Evolutionary conservation across 2,888 invertebrate species (phyloP), one percentile per base, ranked within the genome.

Genomic region (Hyppa rectilinea): DNA sequence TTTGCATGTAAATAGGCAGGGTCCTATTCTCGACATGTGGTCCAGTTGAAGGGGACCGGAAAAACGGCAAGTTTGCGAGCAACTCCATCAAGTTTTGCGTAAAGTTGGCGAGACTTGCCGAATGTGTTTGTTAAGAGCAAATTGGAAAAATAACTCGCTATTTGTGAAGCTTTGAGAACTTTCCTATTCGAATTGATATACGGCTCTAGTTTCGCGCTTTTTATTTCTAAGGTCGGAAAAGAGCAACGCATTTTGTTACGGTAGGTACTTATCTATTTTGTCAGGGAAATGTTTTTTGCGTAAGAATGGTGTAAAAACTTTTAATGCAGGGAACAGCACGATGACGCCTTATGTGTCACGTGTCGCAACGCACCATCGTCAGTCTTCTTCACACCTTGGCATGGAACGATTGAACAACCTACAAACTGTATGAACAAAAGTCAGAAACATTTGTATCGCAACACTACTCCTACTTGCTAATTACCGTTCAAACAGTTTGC

Each of bases 1-100:
- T 94, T 93, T 93, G 85, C 93, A 94, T 93, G 90, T 88, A 93
- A 93, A 94, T 93, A 88, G 88, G 78, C 73, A 58, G 79, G 69
- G 75, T 60, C 76, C 70, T 83, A 74, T 74, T 79, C 74, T 81
- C 84, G 88, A 90, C 92, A 92, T 92, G 89, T 92, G 92, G 90
- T 86, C 87, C 82, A 77, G 85, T 81, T 78, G 80, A 72, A 82
- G 83, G 81, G 76, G 75, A 62, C 75, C 61, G 73, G 83, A 79
- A 80, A 83, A 81, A 75, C 79, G 81, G 78, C 61, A 62, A 82
- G 74, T 75, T 78, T 53, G 64, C 40, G 52, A 80, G 63, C 66
- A 77, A 75, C 75, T 78, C 81, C 73, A 75, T 74, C 68, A 92
- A 93, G 87, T 92, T 93, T 93, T 93, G 90, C 92, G 87, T 79